Evolutionary conservation across 1,140 invertebrate species (phyloP), one percentile per base, ranked within the genome.

Genomic region (Neodiprion pinetum): DNA sequence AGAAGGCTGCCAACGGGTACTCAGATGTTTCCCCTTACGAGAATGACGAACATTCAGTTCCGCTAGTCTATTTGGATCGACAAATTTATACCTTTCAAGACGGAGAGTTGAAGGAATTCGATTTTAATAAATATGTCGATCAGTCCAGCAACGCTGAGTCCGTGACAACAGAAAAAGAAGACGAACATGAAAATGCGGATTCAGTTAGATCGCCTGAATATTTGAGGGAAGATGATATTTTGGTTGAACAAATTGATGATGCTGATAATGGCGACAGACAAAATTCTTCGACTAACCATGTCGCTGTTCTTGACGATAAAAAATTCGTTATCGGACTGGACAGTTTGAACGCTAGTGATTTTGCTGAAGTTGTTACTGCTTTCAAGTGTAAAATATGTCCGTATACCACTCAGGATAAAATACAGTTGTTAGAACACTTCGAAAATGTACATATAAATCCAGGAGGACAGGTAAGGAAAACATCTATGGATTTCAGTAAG

Each of bases 311-410:
- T 11, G 72, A 75, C 40, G 69, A 72, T 61, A 77, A 78, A 70
- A 76, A 81, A 70, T 74, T 78, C 21, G 65, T 83, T 40, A 72
- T 80, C 0, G 73, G 80, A 28, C 79, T 82, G 67, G 69, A 82
- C 66, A 78, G 78, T 69, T 67, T 85, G 49, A 82, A 85, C 78
- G 76, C 80, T 66, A 82, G 79, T 75, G 85, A 87, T 80, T 83
- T 87, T 78, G 79, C 84, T 8, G 85, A 87, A 81, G 78, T 87
- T 50, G 84, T 87, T 2, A 81, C 86, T 28, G 85, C 84, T 28
- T 86, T 86, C 50, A 87, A 86, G 75, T 87, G 86, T 76, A 87
- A 86, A 75, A 83, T 86, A 74, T 87, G 86, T 80, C 81, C 84
- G 53, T 86, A 82, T 67, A 83, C 84, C 0, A 85, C 83, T 17